Percentiles rank a stretch among this genome's conserved stretches.
phyloP scores from a whole-genome alignment of 2,113 vertebrate genomes.

The Oenanthe melanoleuca region DNA sequence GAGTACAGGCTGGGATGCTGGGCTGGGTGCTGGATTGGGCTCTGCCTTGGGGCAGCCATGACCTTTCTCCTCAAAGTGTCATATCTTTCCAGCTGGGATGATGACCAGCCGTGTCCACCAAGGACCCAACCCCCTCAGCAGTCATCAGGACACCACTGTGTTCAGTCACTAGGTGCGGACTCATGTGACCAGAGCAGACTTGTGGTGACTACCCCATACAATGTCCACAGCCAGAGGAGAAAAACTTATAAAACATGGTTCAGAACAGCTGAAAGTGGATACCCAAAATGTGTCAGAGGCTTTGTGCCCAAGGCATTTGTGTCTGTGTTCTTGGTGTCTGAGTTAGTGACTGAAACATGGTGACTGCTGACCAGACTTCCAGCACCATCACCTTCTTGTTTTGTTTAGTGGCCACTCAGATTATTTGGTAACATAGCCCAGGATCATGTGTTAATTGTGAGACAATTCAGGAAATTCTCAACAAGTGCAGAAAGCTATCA shows the following conservation, averaged over 20 bases:
- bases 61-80: background rate
- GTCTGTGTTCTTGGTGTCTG: background rate
- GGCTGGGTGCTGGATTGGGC: background rate
- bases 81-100: background rate
- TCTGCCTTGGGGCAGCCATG: background rate
- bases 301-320: background rate
- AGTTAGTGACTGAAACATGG: background rate
- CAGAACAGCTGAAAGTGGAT: background rate
- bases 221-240: background rate
- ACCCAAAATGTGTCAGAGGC: background rate
- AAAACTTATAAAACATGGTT: background rate
- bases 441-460: background rate
- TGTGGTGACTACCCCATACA: background rate
- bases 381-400: background rate
- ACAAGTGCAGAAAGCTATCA: background rate
- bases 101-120: accelerated
- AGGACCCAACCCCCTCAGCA: background rate
- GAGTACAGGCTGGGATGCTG: background rate
- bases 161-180: background rate
- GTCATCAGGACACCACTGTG: background rate
- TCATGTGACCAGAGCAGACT: background rate
- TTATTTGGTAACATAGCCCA: background rate
- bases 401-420: background rate
- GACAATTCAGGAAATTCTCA: background rate
- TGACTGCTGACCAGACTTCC: background rate